These are phyloP conservation scores for Dolichopus griseipennis DNA, from an alignment of 2,888 invertebrate genomes.

Conservation along the genomic window DNA sequence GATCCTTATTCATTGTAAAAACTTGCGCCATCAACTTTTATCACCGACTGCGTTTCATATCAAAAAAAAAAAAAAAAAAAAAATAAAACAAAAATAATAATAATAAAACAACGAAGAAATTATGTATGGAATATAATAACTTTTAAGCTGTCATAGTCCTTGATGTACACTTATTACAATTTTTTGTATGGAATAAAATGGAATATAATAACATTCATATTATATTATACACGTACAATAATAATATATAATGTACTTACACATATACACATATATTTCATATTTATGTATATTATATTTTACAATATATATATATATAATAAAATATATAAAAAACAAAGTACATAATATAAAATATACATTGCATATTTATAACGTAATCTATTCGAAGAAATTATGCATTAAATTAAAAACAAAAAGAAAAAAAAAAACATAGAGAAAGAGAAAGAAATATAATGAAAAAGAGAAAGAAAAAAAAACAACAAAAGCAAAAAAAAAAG, in stretches of 20 bases:
- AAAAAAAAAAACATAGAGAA: too few relatives aligned
- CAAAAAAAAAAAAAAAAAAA: too few relatives aligned
- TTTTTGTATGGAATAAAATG: neutral
- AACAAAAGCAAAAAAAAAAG: neutral
- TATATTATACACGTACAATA: neutral
- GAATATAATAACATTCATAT: neutral
- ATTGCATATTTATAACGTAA: too few relatives aligned
- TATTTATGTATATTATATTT: neutral
- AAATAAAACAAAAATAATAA: neutral
- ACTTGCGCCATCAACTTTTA: constrained; percentile 1
- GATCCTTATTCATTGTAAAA: constrained; percentile 6
- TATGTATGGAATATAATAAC: neutral
- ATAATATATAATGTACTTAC: neutral
- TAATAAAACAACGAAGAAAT: neutral
- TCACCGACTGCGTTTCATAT: neutral
- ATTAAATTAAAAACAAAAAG: neutral
- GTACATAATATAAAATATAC: too few relatives aligned
- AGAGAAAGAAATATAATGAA: too few relatives aligned
- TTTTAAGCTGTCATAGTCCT: constrained; percentile 6
- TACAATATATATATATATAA: too few relatives aligned
- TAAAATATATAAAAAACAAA: too few relatives aligned
- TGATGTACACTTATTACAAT: neutral
- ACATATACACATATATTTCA: neutral
- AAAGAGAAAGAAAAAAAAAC: too few relatives aligned
- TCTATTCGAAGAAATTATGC: constrained; percentile 1